phyloP scores from a whole-genome alignment of 2,797 vertebrate species.

The Erithacus rubecula region DNA sequence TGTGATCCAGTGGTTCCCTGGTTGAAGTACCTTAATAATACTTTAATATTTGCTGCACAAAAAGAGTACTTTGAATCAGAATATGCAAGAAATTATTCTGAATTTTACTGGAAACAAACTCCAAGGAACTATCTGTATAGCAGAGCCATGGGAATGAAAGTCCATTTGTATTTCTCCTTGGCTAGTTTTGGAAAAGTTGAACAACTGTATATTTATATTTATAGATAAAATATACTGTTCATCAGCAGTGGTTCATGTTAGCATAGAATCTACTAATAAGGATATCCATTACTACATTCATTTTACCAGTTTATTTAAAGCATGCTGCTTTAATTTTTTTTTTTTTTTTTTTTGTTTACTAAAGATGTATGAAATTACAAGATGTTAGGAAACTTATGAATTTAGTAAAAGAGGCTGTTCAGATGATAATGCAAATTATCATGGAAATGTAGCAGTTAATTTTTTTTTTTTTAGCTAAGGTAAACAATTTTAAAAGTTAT shows the following conservation, averaged over 20 bases:
- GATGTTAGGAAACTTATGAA: neutral
- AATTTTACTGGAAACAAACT: neutral
- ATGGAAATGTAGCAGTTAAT: neutral
- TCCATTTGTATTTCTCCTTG: neutral
- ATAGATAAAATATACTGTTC: neutral
- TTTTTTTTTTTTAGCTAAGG: no score
- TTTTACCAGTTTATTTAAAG: neutral
- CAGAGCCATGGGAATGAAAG: neutral
- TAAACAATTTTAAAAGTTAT: neutral
- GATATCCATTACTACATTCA: neutral
- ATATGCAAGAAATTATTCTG: neutral
- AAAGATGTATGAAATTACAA: neutral
- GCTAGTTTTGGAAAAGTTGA: neutral
- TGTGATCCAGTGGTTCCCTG: neutral
- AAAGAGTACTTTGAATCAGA: neutral
- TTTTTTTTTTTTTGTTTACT: neutral
- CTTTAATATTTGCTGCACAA: neutral
- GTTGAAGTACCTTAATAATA: neutral
- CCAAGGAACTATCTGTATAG: neutral
- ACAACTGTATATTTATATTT: neutral
- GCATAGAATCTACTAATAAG: neutral
- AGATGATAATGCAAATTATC: neutral
- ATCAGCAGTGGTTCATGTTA: neutral
- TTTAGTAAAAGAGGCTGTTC: neutral
- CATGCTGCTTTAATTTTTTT: neutral